A percentile compares a stretch with the other conserved stretches of the same genome.
Conservation (phyloP, 2,888 invertebrate genomes). For the Fabriciana adippe region DNA sequence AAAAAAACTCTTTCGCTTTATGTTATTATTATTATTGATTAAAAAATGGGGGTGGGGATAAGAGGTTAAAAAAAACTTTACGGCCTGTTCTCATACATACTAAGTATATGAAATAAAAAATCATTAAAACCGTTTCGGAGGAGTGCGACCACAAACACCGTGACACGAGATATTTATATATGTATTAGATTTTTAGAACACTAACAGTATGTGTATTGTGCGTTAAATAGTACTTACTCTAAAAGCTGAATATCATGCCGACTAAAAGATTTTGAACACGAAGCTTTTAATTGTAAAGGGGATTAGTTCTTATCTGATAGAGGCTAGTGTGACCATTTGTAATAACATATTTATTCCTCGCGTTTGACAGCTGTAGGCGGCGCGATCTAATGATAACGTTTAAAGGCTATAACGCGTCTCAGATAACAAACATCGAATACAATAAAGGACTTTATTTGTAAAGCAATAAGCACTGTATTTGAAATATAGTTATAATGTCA, state of each 20-base stretch:
- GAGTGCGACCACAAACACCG: too few species aligned
- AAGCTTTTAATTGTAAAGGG: slow-evolving; percentile 79
- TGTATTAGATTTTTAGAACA: neutral
- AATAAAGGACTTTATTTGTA: neutral
- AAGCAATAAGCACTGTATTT: neutral
- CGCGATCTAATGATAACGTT: slow-evolving; percentile 64
- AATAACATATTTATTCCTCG: slow-evolving; percentile 80
- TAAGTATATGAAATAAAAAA: too few species aligned
- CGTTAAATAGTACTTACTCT: slow-evolving; percentile 28
- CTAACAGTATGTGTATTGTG: neutral
- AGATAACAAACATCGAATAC: neutral
- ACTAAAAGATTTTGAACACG: slow-evolving; percentile 57
- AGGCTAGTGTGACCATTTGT: slow-evolving; percentile 70
- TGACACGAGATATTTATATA: too few species aligned
- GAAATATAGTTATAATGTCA: too few species aligned
- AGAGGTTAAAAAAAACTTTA: too few species aligned
- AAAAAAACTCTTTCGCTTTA: too few species aligned
- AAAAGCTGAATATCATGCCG: slow-evolving; percentile 54
- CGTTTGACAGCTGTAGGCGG: slow-evolving; percentile 79
- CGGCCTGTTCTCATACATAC: too few species aligned
- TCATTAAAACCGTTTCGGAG: too few species aligned
- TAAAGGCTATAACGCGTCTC: slow-evolving; percentile 43
- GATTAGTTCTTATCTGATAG: slow-evolving; percentile 77
- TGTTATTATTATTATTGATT: too few species aligned
- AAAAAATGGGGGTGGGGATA: too few species aligned